phyloP scores from a whole-genome alignment of 2,113 vertebrate genomes.

The Coptodon rendalli region DNA sequence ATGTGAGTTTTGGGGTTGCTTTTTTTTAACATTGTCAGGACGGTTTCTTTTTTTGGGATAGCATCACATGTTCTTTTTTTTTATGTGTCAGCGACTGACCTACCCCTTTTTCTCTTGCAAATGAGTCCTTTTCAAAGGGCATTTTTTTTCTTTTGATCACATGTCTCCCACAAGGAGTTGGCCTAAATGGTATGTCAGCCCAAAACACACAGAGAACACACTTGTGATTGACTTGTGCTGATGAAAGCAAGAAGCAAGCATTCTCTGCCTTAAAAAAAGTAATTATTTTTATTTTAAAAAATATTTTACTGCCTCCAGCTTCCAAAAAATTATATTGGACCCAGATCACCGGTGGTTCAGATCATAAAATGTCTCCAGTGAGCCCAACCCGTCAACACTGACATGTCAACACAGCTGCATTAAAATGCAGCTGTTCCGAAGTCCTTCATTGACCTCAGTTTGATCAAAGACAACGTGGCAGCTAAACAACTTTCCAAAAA shows the following conservation, averaged over 20 bases:
- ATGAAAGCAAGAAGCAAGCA: neutral
- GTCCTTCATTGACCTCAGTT: neutral
- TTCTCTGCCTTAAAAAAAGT: neutral
- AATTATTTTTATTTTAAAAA: neutral
- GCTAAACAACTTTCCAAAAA: neutral
- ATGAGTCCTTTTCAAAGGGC: constrained; percentile 19
- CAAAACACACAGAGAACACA: neutral
- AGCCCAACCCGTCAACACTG: neutral
- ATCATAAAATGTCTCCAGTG: neutral
- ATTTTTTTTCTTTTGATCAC: neutral
- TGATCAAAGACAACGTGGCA: constrained; percentile 36
- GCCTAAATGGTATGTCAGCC: neutral
- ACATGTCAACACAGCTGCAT: neutral
- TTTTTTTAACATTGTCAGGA: neutral
- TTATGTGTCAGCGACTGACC: neutral
- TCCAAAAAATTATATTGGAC: neutral
- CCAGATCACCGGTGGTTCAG: neutral
- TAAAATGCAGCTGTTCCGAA: neutral
- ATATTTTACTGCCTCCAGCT: neutral
- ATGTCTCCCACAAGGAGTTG: neutral
- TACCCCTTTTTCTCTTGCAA: neutral
- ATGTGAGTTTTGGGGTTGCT: neutral
- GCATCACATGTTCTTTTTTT: neutral
- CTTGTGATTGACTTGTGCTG: neutral
- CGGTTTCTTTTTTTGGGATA: neutral